Base-by-base conservation (phyloP, 2,113 vertebrate genomes). In the Trichomycterus rosablanca region DNA sequence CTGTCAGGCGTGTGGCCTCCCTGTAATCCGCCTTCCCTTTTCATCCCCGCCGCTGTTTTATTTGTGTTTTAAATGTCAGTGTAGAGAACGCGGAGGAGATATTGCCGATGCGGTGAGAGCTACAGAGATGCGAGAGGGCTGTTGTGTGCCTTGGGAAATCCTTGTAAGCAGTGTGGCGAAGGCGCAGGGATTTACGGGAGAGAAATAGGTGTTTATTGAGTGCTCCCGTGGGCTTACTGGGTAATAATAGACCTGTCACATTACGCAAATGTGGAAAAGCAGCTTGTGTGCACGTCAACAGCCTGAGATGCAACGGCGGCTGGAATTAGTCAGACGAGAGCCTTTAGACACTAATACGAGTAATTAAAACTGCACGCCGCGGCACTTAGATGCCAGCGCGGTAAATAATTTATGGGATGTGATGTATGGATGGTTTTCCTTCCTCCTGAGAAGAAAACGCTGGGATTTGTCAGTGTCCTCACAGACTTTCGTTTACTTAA, bases 181-280 rank as follows among this genome's bases (percentile, higher is more conserved):
- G 81, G 81, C 72, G 68, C 58, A 67, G 79, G 88, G 85, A 84
- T 87, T 88, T 87, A 87, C 79, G 71, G 80, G 78, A 51, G 75
- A 84, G 83, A 85, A 88, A 87, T 84, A 88, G 84, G 83, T 88
- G 86, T 89, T 88, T 88, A 89, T 86, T 87, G 85, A 86, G 83
- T 75, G 78, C 83, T 86, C 87, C 85, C 82, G 66, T 80, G 83
- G 84, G 84, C 81, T 88, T 88, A 89, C 80, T 66, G 83, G 76
- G 84, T 89, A 89, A 89, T 89, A 86, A 89, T 88, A 88, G 87
- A 87, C 83, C 85, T 85, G 86, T 88, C 85, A 88, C 86, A 89
- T 88, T 88, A 87, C 82, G 82, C 88, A 88, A 86, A 88, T 85
- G 83, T 76, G 70, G 74, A 82, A 77, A 83, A 85, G 83, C 82